Evolutionary conservation across 2,888 invertebrate species (phyloP), one percentile per base, ranked within the genome.

Genomic region (Chloroclystis v-ata): DNA sequence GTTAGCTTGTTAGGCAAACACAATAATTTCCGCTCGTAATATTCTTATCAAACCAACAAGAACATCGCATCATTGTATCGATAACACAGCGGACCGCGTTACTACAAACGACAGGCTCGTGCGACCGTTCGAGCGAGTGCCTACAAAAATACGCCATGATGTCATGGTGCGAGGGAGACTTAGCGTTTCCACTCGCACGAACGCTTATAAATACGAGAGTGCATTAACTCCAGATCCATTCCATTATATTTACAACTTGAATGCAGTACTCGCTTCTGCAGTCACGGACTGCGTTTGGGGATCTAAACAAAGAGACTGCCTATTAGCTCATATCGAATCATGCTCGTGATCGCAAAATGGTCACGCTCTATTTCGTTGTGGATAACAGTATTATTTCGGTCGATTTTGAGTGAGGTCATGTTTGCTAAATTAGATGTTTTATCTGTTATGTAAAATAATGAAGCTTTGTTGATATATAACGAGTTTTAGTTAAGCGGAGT

Each of bases 121-220:
- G 75, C 77, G 72, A 78, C 72, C 68, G 64, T 71, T 67, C 72
- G 45, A 26, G 16, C 28, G 71, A 72, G 70, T 74, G 74, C 71
- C 65, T 76, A 78, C 73, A 78, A 83, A 85, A 85, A 85, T 87
- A 87, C 68, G 78, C 80, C 83, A 86, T 87, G 86, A 87, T 82
- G 83, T 87, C 86, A 86, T 84, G 82, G 81, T 78, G 76, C 68
- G 79, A 84, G 59, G 47, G 80, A 77, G 78, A 79, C 59, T 53
- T 46, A 48, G 47, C 53, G 53, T 54, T 61, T 62, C 65, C 63
- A 61, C 56, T 77, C 74, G 59, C 69, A 60, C 67, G 65, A 66
- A 65, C 67, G 70, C 71, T 74, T 77, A 74, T 76, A 80, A 77
- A 65, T 67, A 82, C 69, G 66, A 63, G 64, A 79, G 69, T 80